phyloP scores from a whole-genome alignment of 2,797 vertebrate species.

The Scolopax rusticola region DNA sequence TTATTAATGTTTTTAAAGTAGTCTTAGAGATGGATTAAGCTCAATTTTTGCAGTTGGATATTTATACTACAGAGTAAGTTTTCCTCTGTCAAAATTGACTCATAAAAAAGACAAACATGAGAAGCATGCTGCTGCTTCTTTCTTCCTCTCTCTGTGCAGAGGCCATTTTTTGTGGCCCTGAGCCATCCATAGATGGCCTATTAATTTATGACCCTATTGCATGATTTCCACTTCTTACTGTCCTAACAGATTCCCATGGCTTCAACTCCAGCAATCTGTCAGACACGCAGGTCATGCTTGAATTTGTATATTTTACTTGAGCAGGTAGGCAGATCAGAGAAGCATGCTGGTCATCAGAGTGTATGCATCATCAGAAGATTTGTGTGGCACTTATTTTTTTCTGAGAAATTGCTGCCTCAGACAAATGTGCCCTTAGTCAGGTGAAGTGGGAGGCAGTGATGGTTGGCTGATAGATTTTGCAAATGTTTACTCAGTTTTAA shows the following conservation, averaged over 20 bases:
- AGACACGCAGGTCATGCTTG: not conserved
- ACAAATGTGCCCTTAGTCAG: not conserved
- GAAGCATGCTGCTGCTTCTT: not conserved
- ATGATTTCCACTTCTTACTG: not conserved
- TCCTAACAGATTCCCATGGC: not conserved
- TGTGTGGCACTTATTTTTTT: not conserved
- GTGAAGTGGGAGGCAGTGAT: not conserved
- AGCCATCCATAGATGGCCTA: too few relatives aligned
- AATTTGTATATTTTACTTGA: not conserved
- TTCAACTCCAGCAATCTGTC: not conserved
- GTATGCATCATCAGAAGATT: not conserved
- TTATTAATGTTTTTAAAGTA: not conserved
- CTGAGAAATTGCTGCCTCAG: not conserved
- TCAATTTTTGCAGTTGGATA: not conserved
- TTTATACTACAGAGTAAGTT: not conserved
- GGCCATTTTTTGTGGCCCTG: not conserved
- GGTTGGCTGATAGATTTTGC: not conserved
- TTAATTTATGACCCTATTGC: not conserved
- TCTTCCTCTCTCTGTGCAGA: not conserved
- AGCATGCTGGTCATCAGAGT: not conserved
- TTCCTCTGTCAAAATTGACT: not conserved
- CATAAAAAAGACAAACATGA: not conserved
- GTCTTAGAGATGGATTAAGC: not conserved
- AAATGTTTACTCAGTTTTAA: not conserved
- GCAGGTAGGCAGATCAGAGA: not conserved